Evolutionary conservation across 2,888 invertebrate genomes (phyloP).

Genomic region (Dinocampus coccinellae): DNA sequence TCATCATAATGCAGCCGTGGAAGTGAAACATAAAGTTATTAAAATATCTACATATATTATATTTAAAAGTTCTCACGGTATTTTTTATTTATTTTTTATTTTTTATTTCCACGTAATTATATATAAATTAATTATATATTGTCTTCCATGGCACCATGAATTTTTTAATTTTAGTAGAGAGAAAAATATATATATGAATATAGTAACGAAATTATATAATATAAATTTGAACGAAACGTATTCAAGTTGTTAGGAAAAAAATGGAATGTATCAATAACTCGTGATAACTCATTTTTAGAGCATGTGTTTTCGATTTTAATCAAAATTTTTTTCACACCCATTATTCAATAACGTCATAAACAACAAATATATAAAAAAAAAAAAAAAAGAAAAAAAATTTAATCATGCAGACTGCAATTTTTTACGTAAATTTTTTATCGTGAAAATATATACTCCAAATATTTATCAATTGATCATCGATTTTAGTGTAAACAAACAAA

Average conservation of each 20-base stretch:
- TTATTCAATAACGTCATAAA: background rate
- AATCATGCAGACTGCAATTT: constrained; percentile 55
- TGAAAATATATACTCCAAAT: background rate
- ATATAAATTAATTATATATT: constrained; percentile 14
- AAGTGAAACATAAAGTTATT: background rate
- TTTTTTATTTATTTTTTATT: no score
- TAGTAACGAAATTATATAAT: background rate
- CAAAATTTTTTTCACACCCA: background rate
- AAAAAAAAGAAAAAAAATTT: background rate
- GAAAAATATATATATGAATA: background rate
- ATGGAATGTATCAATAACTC: constrained; percentile 11
- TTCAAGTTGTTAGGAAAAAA: background rate
- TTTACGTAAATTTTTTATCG: constrained; percentile 49
- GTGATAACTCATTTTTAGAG: background rate
- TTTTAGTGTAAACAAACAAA: background rate
- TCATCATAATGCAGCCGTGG: background rate
- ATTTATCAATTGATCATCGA: background rate
- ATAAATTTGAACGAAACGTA: background rate
- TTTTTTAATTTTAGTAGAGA: background rate
- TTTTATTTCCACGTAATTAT: background rate
- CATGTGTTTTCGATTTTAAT: background rate
- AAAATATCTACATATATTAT: constrained; percentile 2
- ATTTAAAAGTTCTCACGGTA: background rate
- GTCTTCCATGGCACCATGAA: constrained; percentile 26
- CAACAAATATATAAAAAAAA: background rate